Evolutionary conservation across 2,113 vertebrate species (phyloP).

Genomic region (Nothoprocta perdicaria): DNA sequence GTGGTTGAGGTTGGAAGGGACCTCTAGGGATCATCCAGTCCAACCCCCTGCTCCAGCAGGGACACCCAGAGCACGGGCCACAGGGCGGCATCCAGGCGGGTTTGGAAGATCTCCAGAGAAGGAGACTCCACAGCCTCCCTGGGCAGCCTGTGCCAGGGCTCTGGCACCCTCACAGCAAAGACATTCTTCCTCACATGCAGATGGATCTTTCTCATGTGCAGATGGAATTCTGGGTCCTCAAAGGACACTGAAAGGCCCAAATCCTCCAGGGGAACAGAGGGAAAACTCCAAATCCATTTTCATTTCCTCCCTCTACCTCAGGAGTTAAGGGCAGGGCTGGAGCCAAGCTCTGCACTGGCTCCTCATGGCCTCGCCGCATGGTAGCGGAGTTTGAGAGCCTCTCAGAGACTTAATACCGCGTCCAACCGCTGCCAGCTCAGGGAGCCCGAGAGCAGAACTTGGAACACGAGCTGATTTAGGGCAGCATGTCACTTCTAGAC

Average conservation of each 20-base stretch:
- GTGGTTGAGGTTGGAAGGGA: no score
- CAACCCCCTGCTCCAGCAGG: no score
- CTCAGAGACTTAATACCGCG: not conserved
- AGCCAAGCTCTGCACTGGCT: not conserved
- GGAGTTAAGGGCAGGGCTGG: not conserved
- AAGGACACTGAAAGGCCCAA: not conserved
- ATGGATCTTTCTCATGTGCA: no score
- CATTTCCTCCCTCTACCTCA: not conserved
- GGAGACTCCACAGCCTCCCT: no score
- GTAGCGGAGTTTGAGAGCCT: not conserved
- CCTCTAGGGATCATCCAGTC: no score
- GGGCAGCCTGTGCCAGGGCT: no score
- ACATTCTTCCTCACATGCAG: no score
- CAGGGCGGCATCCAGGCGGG: no score
- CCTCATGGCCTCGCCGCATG: not conserved
- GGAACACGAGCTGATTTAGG: not conserved
- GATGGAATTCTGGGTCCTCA: not conserved
- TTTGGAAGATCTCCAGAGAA: no score
- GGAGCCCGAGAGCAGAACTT: not conserved
- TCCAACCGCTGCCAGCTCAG: slow-evolving; percentile 1
- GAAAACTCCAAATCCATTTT: not conserved
- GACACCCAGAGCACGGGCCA: no score
- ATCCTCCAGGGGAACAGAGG: not conserved
- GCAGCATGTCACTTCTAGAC: not conserved
- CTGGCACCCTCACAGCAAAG: no score